phyloP scores from a whole-genome alignment of 2,113 vertebrate species.

The Pterophyllum scalare region DNA sequence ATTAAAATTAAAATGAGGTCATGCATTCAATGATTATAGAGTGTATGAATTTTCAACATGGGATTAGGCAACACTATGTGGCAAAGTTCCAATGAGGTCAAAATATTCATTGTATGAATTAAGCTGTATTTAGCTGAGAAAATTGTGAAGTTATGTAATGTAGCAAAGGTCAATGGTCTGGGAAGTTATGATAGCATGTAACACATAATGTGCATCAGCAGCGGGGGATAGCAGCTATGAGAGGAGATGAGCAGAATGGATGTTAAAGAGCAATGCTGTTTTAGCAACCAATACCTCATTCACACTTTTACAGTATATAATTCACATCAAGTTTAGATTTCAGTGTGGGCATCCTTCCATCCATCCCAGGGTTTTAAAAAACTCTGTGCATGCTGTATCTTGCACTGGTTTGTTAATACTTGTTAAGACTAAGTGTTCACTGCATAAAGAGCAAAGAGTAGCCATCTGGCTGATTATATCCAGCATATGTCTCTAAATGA shows the following conservation, averaged over 20 bases:
- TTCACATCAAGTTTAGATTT: neutral
- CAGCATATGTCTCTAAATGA: neutral
- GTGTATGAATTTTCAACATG: neutral
- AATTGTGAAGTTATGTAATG: conserved; percentile 37
- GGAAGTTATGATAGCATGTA: conserved; percentile 24
- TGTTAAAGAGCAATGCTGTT: too few relatives aligned
- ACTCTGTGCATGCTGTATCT: neutral
- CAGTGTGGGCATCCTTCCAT: neutral
- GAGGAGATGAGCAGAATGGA: neutral
- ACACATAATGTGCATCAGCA: neutral
- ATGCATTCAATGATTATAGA: neutral
- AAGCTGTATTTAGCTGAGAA: neutral
- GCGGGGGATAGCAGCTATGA: neutral
- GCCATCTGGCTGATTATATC: neutral
- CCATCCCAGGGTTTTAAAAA: neutral
- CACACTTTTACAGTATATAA: too few relatives aligned
- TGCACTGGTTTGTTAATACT: neutral
- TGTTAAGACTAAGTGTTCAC: neutral
- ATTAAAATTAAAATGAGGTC: neutral
- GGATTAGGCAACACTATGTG: neutral
- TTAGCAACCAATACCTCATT: too few relatives aligned
- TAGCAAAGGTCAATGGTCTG: conserved; percentile 25
- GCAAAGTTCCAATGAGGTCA: neutral
- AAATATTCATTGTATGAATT: conserved; percentile 1
- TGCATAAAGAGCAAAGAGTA: neutral